Evolutionary conservation across 2,888 invertebrate genomes (phyloP), one percentile per base, ranked within the genome.

Genomic region (Erebia epiphron): DNA sequence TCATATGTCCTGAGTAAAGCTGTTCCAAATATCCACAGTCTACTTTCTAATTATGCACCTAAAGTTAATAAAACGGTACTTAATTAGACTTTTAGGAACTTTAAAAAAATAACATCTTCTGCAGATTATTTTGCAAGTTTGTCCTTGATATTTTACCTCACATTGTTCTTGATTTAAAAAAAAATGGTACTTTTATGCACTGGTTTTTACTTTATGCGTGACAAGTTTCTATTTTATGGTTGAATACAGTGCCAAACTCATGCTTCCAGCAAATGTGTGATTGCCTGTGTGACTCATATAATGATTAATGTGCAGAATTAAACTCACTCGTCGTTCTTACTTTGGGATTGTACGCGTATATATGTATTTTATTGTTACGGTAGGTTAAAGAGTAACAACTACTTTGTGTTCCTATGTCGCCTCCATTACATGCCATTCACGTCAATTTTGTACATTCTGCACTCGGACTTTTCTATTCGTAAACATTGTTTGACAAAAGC

Each of bases 121-220:
- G n/a, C 50, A n/a, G 50, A 50, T 50, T 50, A n/a, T 50, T 50
- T 8, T 52, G 52, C 52, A 52, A 50, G 52, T 16, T 52, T 52
- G 8, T 11, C 8, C 52, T 16, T 52, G 16, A 52, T 52, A 16
- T 52, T 52, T 26, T 50, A 5, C 7, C 11, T 14, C 13, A 14
- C 0, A 14, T 49, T 50, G 14, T 50, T n/a, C 14, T 50, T n/a
- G 14, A 5, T n/a, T n/a, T 13, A 50, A 4, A 14, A 14, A 50
- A 5, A 14, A 14, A 21, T 21, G 1, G 21, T 21, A 4, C 49
- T n/a, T 50, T 50, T 7, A 14, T 14, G 49, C 52, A 52, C 14
- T 10, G 57, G 4, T 11, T 57, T 57, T 57, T n/a, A n/a, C n/a
- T n/a, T n/a, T n/a, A n/a, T n/a, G n/a, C n/a, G n/a, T n/a, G n/a